These are phyloP conservation scores for Bothrops alternatus DNA, from an alignment of 2,797 vertebrate species.

Conservation along the genomic window DNA sequence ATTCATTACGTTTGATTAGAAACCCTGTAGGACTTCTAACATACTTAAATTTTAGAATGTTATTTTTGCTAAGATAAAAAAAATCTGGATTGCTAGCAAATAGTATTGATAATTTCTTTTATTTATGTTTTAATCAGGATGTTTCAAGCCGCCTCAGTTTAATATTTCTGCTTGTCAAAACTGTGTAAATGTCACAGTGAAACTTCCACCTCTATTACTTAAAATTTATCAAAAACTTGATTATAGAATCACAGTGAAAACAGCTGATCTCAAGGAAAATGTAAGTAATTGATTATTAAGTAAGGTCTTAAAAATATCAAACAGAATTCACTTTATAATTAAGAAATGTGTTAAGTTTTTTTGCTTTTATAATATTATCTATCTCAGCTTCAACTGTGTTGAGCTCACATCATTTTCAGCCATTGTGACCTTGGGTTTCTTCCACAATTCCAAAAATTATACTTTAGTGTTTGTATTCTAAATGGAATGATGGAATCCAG, in stretches of 20 bases:
- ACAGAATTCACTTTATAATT: neutral
- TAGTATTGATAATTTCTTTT: neutral
- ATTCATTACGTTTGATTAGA: neutral
- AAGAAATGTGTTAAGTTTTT: neutral
- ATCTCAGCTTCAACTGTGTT: neutral
- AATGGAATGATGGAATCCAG: neutral
- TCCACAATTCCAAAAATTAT: neutral
- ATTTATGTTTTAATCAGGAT: slow-evolving; percentile 47
- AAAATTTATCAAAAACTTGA: slow-evolving; percentile 26
- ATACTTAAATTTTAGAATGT: neutral
- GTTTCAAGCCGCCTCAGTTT: slow-evolving; percentile 65
- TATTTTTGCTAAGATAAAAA: neutral
- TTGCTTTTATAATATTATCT: neutral
- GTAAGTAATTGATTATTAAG: slow-evolving; percentile 31
- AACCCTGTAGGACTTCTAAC: neutral
- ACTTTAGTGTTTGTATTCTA: neutral
- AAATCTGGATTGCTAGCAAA: neutral
- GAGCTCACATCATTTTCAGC: neutral
- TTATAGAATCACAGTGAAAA: slow-evolving; percentile 48
- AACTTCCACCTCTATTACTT: slow-evolving; percentile 48
- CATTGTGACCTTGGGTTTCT: neutral
- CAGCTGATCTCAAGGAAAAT: slow-evolving; percentile 24
- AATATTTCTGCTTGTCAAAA: slow-evolving; percentile 45
- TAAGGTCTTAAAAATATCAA: neutral
- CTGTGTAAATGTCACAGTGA: slow-evolving; percentile 60